A percentile compares a stretch with the other conserved stretches of the same genome.
Evolutionary conservation across 2,888 invertebrate genomes (phyloP).

Genomic region (Drosophila merina): DNA sequence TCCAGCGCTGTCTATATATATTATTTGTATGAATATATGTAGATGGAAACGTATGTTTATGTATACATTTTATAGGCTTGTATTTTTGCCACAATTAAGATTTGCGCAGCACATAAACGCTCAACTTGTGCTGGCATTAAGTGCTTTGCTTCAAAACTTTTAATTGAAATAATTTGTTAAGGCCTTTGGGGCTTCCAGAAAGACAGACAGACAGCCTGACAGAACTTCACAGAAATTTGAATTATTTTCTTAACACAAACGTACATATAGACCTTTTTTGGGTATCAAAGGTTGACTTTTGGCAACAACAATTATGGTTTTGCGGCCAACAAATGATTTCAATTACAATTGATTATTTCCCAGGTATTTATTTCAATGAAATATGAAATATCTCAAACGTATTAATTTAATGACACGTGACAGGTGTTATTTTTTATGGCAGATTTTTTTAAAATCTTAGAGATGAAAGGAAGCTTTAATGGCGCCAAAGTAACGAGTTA

Average conservation of each 20-base stretch:
- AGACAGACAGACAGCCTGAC: constrained; percentile 27
- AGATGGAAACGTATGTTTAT: constrained; percentile 13
- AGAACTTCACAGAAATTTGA: constrained; percentile 8
- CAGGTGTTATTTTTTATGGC: not conserved
- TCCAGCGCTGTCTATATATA: constrained; percentile 11
- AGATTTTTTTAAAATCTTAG: too few species aligned
- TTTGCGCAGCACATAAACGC: constrained; percentile 70
- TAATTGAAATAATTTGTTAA: constrained; percentile 76
- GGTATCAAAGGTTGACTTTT: constrained; percentile 11
- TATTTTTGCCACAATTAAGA: constrained; percentile 71
- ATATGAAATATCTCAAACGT: too few species aligned
- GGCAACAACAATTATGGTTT: constrained; percentile 23
- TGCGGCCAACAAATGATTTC: constrained; percentile 19
- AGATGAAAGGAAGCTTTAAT: not conserved
- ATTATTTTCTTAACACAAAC: not conserved
- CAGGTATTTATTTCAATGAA: not conserved
- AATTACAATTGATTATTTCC: constrained; percentile 14
- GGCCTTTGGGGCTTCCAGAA: constrained; percentile 42
- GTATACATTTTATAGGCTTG: constrained; percentile 48
- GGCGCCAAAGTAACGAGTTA: not conserved
- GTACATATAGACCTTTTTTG: not conserved
- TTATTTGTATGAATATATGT: too few species aligned
- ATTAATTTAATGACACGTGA: not conserved
- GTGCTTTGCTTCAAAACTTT: constrained; percentile 66
- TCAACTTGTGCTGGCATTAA: constrained; percentile 73